Evolutionary conservation across 2,113 vertebrate genomes (phyloP).

Genomic region (Chaetops frenatus): DNA sequence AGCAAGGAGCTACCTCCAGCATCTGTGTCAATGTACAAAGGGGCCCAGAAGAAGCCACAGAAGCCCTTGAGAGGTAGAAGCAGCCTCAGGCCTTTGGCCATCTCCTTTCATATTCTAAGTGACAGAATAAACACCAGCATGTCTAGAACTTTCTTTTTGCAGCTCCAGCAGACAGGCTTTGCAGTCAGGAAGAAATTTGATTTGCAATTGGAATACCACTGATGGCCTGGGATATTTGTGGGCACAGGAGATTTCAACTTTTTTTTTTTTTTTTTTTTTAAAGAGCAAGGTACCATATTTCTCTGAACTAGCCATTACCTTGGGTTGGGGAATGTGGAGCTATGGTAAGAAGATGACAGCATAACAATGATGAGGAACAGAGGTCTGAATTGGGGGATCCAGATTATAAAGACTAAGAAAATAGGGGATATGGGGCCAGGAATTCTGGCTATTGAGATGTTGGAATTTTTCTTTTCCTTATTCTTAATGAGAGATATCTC

Average conservation of each 20-base stretch:
- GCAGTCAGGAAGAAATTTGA: background rate
- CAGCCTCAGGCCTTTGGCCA: background rate
- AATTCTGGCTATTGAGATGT: background rate
- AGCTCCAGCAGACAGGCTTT: background rate
- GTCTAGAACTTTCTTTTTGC: background rate
- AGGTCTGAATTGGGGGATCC: background rate
- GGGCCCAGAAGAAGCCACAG: background rate
- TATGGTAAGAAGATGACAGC: background rate
- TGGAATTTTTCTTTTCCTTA: background rate
- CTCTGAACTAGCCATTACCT: background rate
- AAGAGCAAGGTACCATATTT: background rate
- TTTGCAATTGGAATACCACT: background rate
- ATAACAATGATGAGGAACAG: background rate
- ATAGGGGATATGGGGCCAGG: background rate
- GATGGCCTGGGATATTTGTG: background rate
- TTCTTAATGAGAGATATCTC: background rate
- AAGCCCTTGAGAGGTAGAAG: background rate
- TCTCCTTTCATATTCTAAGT: background rate
- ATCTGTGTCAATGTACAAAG: background rate
- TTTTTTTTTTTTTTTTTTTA: background rate
- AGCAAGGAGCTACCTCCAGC: background rate
- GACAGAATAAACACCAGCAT: rapidly evolving
- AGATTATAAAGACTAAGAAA: background rate
- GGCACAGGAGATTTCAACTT: background rate
- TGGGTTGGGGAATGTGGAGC: rapidly evolving